Percentiles rank a stretch among this genome's conserved stretches.
Evolutionary conservation across 2,888 invertebrate species (phyloP).

Genomic region (Agrotis segetum): DNA sequence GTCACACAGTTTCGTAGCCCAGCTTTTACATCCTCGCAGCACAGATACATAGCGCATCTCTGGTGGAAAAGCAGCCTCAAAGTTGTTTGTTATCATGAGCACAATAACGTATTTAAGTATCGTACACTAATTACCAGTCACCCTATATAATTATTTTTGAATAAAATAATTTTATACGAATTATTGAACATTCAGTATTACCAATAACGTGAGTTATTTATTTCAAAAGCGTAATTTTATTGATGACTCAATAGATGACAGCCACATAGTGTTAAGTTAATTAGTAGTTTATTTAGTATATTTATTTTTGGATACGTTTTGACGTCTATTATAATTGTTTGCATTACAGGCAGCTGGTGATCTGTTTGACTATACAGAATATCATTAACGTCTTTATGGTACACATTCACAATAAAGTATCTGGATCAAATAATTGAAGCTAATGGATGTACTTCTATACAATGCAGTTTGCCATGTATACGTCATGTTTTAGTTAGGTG

Average conservation of each 20-base stretch:
- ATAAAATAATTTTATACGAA: too few species aligned
- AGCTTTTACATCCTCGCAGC: too few species aligned
- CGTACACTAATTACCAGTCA: too few species aligned
- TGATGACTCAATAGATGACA: constrained; percentile 12
- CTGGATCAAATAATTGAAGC: constrained; percentile 82
- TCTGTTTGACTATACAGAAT: constrained; percentile 86
- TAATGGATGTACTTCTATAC: constrained; percentile 69
- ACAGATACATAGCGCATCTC: too few species aligned
- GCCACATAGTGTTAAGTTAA: constrained; percentile 33
- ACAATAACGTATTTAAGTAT: too few species aligned
- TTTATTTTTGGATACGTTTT: constrained; percentile 48
- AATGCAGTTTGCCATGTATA: constrained; percentile 63
- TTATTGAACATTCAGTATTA: constrained; percentile 10
- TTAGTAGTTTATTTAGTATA: constrained; percentile 22
- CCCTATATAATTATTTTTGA: too few species aligned
- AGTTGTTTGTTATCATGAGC: too few species aligned
- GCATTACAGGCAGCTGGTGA: constrained; percentile 91
- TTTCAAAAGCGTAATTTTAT: constrained; percentile 1
- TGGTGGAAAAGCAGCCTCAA: too few species aligned
- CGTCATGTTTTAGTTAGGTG: constrained; percentile 63
- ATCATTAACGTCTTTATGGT: constrained; percentile 80
- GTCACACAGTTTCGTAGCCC: too few species aligned
- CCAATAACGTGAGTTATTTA: constrained; percentile 18
- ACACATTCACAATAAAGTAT: constrained; percentile 80
- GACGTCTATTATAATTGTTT: constrained; percentile 81